Evolutionary conservation across 2,888 invertebrate species (phyloP).

Genomic region (Smittia sp.): DNA sequence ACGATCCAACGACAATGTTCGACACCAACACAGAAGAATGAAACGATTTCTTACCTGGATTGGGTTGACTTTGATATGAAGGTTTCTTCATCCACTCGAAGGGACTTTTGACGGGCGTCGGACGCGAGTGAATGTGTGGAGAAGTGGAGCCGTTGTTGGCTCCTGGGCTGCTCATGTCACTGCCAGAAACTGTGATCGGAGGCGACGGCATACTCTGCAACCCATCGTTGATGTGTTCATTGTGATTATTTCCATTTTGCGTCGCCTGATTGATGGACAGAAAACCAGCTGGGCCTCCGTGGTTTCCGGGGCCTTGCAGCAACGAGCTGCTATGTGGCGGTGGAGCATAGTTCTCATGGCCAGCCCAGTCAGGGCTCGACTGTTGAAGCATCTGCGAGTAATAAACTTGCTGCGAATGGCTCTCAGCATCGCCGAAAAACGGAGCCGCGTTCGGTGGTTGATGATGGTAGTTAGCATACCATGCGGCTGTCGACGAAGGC

Average conservation of each 20-base stretch:
- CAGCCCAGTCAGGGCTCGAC: conserved; percentile 53
- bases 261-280: conserved; percentile 45
- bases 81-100: conserved; percentile 93
- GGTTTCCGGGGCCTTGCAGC: conserved; percentile 50
- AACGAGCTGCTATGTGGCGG: conserved; percentile 54
- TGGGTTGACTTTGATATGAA: conserved; percentile 78
- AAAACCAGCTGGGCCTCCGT: conserved; percentile 14
- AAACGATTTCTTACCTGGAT: conserved; percentile 65
- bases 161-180: conserved; percentile 63
- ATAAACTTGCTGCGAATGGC: conserved; percentile 54
- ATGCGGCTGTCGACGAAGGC: conserved; percentile 49
- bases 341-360: conserved; percentile 57
- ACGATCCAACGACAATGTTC: neutral
- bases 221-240: conserved; percentile 48
- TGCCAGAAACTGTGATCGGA: conserved; percentile 59
- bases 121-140: conserved; percentile 57
- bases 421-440: conserved; percentile 53
- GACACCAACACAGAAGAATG: neutral
- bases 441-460: conserved; percentile 51
- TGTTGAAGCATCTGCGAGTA: conserved; percentile 56
- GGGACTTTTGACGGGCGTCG: conserved; percentile 73
- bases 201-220: conserved; percentile 57
- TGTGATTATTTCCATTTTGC: conserved; percentile 44
- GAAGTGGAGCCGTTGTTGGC: conserved; percentile 51
- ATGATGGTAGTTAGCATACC: conserved; percentile 57